Evolutionary conservation across 1,140 invertebrate species (phyloP), one percentile per base, ranked within the genome.

Genomic region (Lucilia sericata): DNA sequence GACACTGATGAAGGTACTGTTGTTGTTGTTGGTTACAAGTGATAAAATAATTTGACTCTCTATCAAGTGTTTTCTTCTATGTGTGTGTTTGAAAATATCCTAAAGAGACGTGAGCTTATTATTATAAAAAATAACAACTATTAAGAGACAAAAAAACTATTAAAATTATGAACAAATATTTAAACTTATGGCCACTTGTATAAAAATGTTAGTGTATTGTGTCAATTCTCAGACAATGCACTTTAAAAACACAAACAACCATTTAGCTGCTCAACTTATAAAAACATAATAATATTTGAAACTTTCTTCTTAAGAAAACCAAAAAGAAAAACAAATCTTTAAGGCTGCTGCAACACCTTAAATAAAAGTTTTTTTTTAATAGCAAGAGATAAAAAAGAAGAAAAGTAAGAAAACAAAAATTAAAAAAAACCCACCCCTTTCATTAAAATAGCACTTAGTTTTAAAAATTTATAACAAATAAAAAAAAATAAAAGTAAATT

Each of bases 21-120:
- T 70, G 65, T 21, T 70, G 65, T 12, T 70, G 65, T 2, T 21
- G 65, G 65, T 70, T 70, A 21, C 65, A 70, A 70, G 65, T 70
- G 65, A 12, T 70, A 7, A 70, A 70, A 25, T 70, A 21, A 70
- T 25, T 70, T 70, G n/a, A 21, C 21, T 70, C 65, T 25, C 65
- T 70, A 70, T 70, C 14, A 60, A 7, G 14, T 17, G 55, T 60
- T 60, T 60, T 60, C 19, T 19, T n/a, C 60, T 65, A 14, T 30
- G 25, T 60, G 13, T 60, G 13, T 17, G 17, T 70, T 70, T 70
- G 5, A 21, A 19, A 21, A 12, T n/a, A 70, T 21, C n/a, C 10
- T 25, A 70, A 70, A 70, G 21, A 70, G 65, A 70, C 21, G n/a
- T n/a, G 51, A 55, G 51, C 51, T 55, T 55, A 55, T 55, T 55